phyloP scores from a whole-genome alignment of 2,113 vertebrate species.

The Labeo rohita region DNA sequence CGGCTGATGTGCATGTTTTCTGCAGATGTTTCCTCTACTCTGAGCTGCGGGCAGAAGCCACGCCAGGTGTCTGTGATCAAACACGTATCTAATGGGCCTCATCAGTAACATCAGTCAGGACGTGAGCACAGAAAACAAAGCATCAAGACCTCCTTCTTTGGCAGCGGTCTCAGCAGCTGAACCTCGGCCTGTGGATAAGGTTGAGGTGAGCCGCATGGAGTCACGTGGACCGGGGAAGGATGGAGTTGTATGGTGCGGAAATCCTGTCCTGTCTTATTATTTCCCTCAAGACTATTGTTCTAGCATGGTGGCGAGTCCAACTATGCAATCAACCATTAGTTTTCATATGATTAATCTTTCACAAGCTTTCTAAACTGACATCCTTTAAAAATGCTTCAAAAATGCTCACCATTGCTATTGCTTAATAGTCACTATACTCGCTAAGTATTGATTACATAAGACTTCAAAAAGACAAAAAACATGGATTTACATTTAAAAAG shows the following conservation, averaged over 20 bases:
- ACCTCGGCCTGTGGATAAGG: neutral
- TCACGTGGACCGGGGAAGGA: constrained; percentile 23
- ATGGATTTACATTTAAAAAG: neutral
- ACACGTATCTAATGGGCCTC: neutral
- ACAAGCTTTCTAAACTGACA: constrained; percentile 34
- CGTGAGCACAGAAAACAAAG: constrained; percentile 16
- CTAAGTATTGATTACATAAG: neutral
- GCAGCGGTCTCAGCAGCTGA: neutral
- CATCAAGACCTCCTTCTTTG: constrained; percentile 1
- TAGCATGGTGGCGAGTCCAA: neutral
- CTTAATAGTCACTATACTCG: neutral
- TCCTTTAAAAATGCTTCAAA: neutral
- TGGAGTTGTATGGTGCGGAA: constrained; percentile 58
- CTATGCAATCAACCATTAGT: neutral
- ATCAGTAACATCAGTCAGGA: neutral
- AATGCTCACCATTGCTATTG: neutral
- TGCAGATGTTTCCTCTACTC: constrained; percentile 69
- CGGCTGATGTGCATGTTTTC: constrained; percentile 32
- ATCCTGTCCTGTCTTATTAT: constrained; percentile 69
- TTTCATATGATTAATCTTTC: constrained; percentile 53
- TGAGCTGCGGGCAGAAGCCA: neutral
- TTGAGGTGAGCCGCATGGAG: constrained; percentile 37
- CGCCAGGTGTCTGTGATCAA: constrained; percentile 32
- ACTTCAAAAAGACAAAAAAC: neutral
- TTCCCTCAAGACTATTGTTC: constrained; percentile 70